These are phyloP conservation scores for Setipinna tenuifilis DNA, from an alignment of 2,797 vertebrate species.

Conservation along the genomic window DNA sequence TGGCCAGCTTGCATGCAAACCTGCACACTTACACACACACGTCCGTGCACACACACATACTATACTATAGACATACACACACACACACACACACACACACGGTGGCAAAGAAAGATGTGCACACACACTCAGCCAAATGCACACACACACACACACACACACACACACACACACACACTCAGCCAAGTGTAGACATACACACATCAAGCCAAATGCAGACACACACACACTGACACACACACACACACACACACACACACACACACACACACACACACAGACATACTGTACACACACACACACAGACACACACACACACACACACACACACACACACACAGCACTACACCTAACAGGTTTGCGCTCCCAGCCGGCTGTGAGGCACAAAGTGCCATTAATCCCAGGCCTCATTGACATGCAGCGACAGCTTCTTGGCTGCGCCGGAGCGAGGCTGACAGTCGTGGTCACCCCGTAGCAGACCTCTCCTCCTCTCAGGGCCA, in stretches of 20 bases:
- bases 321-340: slow-evolving; percentile 1
- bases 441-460: slow-evolving; percentile 70
- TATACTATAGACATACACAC: not conserved
- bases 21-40: not conserved
- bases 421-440: slow-evolving; percentile 72
- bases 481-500: slow-evolving; percentile 78
- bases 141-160: too few species aligned
- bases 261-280: not conserved
- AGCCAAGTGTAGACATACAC: too few species aligned
- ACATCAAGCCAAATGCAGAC: too few species aligned
- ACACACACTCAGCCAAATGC: too few species aligned
- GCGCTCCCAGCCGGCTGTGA: slow-evolving; percentile 52
- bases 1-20: too few species aligned
- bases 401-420: slow-evolving; percentile 68
- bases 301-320: slow-evolving; percentile 24
- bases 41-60: not conserved
- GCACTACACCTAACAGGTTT: slow-evolving; percentile 28
- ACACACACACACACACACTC: too few species aligned
- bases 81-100: too few species aligned
- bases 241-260: slow-evolving; percentile 18
- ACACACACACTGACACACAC: slow-evolving; percentile 11
- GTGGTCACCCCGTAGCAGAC: slow-evolving; percentile 81
- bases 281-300: slow-evolving; percentile 24
- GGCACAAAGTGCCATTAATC: slow-evolving; percentile 70
- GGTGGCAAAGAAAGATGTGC: too few species aligned